Evolutionary conservation across 92 coral and sea anemone genomes (phyloP).

Genomic region (Scolanthus callimorphus): DNA sequence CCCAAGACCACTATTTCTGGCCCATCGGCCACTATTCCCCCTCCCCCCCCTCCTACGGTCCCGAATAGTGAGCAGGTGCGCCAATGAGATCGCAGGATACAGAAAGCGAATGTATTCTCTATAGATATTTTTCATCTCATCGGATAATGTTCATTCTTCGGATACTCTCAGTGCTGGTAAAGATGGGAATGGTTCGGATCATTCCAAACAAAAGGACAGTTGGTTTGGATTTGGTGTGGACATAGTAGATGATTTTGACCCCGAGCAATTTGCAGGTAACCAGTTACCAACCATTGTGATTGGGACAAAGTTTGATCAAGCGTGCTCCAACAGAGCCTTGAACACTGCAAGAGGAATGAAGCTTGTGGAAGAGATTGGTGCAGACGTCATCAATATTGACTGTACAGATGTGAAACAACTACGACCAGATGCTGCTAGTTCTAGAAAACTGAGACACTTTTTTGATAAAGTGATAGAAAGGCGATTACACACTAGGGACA

Average conservation of each 20-base stretch:
- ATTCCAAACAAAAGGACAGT: constrained; percentile 35
- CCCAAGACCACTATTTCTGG: too few species aligned
- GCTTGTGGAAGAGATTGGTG: constrained; percentile 96
- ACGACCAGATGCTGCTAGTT: constrained; percentile 60
- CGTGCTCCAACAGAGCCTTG: constrained; percentile 80
- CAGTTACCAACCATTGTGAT: constrained; percentile 93
- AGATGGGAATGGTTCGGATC: constrained; percentile 33
- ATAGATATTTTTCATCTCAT: too few species aligned
- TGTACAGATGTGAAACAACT: constrained; percentile 71
- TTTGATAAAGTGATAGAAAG: constrained; percentile 92
- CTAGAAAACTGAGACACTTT: constrained; percentile 64
- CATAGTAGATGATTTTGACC: constrained; percentile 78
- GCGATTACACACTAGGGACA: constrained; percentile 75
- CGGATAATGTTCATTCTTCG: too few species aligned
- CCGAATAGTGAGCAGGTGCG: too few species aligned
- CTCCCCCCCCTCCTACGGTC: too few species aligned
- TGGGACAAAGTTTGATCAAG: constrained; percentile 91
- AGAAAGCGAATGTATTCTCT: too few species aligned
- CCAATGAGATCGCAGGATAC: too few species aligned
- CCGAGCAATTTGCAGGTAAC: constrained; percentile 97
- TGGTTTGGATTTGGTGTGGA: constrained; percentile 80
- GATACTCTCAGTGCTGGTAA: constrained; percentile 85
- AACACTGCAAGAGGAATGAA: constrained; percentile 71
- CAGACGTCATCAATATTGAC: constrained; percentile 81
- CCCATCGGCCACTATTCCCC: too few species aligned